Percentiles rank a stretch among this genome's conserved stretches.
These are phyloP conservation scores for Actenoides lindsayi DNA, from an alignment of 2,113 vertebrate species.

Conservation along the genomic window DNA sequence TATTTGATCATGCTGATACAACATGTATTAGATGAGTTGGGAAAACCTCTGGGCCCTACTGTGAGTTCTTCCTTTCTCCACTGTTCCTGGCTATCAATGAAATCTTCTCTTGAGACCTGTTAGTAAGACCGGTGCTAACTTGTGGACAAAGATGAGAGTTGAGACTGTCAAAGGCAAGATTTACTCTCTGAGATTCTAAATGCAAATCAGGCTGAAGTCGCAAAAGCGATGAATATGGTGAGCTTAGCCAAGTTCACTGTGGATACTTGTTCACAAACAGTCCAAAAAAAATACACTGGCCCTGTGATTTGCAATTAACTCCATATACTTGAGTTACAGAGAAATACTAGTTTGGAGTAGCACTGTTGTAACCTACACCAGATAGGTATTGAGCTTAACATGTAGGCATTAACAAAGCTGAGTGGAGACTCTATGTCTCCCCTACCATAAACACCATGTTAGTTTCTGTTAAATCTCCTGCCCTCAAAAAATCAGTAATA, in stretches of 20 bases:
- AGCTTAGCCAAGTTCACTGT: not conserved
- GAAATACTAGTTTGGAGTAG: not conserved
- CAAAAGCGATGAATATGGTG: not conserved
- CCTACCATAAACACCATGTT: not conserved
- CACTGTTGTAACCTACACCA: not conserved
- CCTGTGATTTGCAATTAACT: not conserved
- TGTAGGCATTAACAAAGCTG: not conserved
- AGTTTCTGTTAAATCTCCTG: not conserved
- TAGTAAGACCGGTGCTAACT: not conserved
- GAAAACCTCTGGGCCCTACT: not conserved
- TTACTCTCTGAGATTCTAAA: not conserved
- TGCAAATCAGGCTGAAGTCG: not conserved
- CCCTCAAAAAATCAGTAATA: not conserved
- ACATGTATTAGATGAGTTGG: not conserved
- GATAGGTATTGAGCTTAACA: not conserved
- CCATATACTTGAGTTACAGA: not conserved
- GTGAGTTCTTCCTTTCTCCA: not conserved
- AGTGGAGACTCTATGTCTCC: not conserved
- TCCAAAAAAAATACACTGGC: not conserved
- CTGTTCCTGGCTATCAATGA: not conserved
- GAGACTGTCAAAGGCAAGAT: not conserved
- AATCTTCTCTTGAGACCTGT: not conserved
- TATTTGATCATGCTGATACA: not conserved
- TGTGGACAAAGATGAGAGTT: not conserved
- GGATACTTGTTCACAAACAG: not conserved